Evolutionary conservation across 1,140 invertebrate genomes (phyloP), one percentile per base, ranked within the genome.

Genomic region (Cyphomyrmex costatus): DNA sequence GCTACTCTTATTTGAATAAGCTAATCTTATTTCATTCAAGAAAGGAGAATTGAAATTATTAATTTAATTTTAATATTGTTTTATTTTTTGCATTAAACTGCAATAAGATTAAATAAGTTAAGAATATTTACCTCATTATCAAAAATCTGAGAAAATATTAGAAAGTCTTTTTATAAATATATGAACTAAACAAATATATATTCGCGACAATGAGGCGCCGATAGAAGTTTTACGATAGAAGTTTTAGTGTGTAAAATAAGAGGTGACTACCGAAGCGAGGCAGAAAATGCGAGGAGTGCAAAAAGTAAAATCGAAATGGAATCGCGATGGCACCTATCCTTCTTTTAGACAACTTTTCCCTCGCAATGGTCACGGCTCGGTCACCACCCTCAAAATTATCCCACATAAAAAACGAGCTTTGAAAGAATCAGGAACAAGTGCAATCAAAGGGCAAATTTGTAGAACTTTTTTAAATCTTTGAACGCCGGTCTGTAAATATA

Each of bases 361-460:
- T 60, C 21, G 16, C 78, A 56, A 88, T 90, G 86, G 89, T 90
- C 89, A 90, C 89, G 85, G 80, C 86, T 86, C 89, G 89, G 30
- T 88, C 89, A 86, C 33, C 89, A 90, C 89, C 89, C 88, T 90
- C 84, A 90, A 90, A 90, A 90, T 90, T 90, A 86, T 87, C 65
- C 66, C 33, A 53, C 61, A 77, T 90, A 90, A 90, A 90, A 90
- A 90, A 90, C 86, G 89, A 90, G 88, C 76, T 68, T 70, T 3
- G 51, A 86, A 86, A 89, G 76, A 46, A 60, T 60, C 85, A 58
- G 65, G 51, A 77, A 61, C 36, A 74, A 83, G 49, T 80, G 46
- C 73, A 46, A 83, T 60, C 68, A 24, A 33, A 46, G 49, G 36
- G 19, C 30, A 53, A 84, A 53, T 56, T 74, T 73, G 49, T 30